Evolutionary conservation across 2,113 vertebrate genomes (phyloP).

Genomic region (Pseudopipra pipra): DNA sequence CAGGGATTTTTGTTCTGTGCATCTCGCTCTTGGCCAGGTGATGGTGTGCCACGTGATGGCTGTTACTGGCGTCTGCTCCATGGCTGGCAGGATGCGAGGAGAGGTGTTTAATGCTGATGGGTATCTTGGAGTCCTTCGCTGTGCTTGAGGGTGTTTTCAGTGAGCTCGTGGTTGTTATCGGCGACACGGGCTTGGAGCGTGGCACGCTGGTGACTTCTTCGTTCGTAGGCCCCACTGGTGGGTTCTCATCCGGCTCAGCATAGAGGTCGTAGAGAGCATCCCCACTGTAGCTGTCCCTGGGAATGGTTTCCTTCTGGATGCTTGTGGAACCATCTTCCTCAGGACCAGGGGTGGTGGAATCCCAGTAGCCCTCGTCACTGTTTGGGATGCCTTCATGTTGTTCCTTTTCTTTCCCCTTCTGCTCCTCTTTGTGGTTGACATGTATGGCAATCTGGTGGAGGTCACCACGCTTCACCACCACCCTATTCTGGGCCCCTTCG

Average conservation of each 20-base stretch:
- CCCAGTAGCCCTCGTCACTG: constrained; percentile 94
- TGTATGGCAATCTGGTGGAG: constrained; percentile 70
- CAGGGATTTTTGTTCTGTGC: constrained; percentile 92
- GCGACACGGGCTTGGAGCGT: constrained; percentile 81
- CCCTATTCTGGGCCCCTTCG: constrained; percentile 70
- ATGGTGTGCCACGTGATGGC: constrained; percentile 76
- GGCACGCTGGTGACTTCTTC: constrained; percentile 77
- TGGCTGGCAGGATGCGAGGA: constrained; percentile 84
- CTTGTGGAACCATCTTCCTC: constrained; percentile 76
- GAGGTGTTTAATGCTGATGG: constrained; percentile 88
- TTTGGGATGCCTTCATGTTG: constrained; percentile 80
- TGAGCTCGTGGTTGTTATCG: constrained; percentile 70
- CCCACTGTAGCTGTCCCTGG: constrained; percentile 79
- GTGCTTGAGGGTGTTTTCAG: constrained; percentile 76
- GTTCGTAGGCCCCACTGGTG: constrained; percentile 40
- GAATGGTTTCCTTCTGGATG: constrained; percentile 76
- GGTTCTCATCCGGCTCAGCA: constrained; percentile 76
- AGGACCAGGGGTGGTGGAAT: constrained; percentile 86
- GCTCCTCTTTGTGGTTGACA: constrained; percentile 76
- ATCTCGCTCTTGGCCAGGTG: constrained; percentile 83
- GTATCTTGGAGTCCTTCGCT: constrained; percentile 91
- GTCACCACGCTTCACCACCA: constrained; percentile 61
- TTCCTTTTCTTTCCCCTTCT: constrained; percentile 79
- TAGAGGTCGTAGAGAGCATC: constrained; percentile 86
- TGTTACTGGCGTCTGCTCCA: constrained; percentile 71